Percentiles rank a stretch among this genome's conserved stretches.
These are phyloP conservation scores for Azorinus chamasolen DNA, from an alignment of 2,888 invertebrate genomes.

Conservation along the genomic window DNA sequence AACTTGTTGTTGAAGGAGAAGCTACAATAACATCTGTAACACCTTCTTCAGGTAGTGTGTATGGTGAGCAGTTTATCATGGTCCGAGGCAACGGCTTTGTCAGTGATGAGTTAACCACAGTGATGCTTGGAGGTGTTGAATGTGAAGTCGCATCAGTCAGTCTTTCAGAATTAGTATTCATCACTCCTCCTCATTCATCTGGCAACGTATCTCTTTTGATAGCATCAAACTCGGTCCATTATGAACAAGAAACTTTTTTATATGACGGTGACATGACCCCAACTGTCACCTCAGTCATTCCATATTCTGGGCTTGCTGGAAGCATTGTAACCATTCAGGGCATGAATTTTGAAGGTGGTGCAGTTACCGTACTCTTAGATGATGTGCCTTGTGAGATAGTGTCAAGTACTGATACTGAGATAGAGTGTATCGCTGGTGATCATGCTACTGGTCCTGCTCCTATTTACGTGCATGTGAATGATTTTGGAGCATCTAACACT, in stretches of 20 bases:
- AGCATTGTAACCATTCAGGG: conserved; percentile 69
- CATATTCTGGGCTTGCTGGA: conserved; percentile 65
- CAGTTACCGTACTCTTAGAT: conserved; percentile 45
- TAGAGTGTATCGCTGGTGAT: conserved; percentile 50
- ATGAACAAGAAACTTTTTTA: too few species aligned
- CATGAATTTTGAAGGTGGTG: conserved; percentile 50
- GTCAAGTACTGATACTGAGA: conserved; percentile 38
- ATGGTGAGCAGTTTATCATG: conserved; percentile 59
- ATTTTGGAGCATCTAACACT: conserved; percentile 50
- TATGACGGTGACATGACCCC: conserved; percentile 67
- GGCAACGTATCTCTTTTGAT: conserved; percentile 49
- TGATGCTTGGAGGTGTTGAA: conserved; percentile 32
- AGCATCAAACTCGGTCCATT: conserved; percentile 37
- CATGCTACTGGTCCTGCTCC: conserved; percentile 50
- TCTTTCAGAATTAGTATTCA: conserved; percentile 56
- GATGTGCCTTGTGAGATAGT: conserved; percentile 63
- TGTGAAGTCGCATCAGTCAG: conserved; percentile 47
- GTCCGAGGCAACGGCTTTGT: conserved; percentile 73
- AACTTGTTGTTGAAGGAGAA: conserved; percentile 27
- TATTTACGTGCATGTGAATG: conserved; percentile 46
- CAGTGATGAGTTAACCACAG: conserved; percentile 55
- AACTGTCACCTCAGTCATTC: conserved; percentile 59
- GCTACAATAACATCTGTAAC: conserved; percentile 42
- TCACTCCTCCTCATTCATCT: conserved; percentile 61
- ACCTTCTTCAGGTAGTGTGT: conserved; percentile 69